Evolutionary conservation across 2,113 vertebrate genomes (phyloP).

Genomic region (Burhinus bistriatus): DNA sequence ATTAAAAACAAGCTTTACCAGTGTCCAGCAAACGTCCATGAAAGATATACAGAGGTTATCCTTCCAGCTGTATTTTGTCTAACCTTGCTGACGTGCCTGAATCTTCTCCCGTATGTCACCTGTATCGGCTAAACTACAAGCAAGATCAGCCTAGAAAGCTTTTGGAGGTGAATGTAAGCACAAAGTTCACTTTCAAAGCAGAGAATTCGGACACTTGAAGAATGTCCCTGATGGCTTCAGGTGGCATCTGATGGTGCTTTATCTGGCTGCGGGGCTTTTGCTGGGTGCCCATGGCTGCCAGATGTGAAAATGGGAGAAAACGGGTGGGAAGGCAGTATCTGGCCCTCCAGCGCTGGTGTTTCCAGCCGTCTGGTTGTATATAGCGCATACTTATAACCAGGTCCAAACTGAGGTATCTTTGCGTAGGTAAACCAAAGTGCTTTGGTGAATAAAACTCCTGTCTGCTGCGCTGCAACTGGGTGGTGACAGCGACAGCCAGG

Average conservation of each 20-base stretch:
- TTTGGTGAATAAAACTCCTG: neutral
- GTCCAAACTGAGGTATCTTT: neutral
- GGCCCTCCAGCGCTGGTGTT: rapidly evolving
- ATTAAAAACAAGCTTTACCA: neutral
- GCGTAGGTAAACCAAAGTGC: rapidly evolving
- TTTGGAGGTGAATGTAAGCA: neutral
- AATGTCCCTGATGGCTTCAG: rapidly evolving
- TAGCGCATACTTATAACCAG: rapidly evolving
- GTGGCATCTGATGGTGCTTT: neutral
- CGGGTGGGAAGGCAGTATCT: rapidly evolving
- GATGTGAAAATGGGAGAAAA: neutral
- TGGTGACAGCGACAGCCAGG: neutral
- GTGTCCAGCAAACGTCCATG: neutral
- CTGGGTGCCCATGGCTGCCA: rapidly evolving
- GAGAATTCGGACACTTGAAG: rapidly evolving
- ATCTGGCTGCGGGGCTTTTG: neutral
- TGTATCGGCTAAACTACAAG: rapidly evolving
- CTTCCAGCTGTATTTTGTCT: neutral
- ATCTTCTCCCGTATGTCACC: neutral
- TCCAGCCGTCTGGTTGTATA: neutral
- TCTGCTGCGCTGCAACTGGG: neutral
- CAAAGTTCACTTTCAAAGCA: neutral
- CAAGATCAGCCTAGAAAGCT: rapidly evolving
- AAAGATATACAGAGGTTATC: rapidly evolving
- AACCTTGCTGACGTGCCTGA: rapidly evolving